A percentile compares a stretch with the other conserved stretches of the same genome.
phyloP scores from a whole-genome alignment of 2,797 vertebrate species.

The Florisuga fusca region DNA sequence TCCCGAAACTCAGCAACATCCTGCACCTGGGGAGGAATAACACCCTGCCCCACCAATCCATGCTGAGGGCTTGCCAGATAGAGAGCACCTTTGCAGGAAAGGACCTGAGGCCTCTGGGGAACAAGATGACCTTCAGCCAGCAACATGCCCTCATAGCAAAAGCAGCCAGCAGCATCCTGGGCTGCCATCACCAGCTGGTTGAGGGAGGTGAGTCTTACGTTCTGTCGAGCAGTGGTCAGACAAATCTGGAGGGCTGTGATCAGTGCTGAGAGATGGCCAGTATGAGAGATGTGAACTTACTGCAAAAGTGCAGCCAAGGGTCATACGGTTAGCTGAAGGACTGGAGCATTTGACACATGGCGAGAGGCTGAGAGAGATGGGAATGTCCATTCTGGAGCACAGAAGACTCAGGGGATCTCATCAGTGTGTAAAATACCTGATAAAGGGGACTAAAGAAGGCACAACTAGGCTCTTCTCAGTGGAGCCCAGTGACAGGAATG shows the following conservation, averaged over 20 bases:
- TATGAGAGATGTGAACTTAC: fast-evolving
- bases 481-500: too few relatives aligned
- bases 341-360: not conserved
- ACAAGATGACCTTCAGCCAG: not conserved
- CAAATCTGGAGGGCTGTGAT: not conserved
- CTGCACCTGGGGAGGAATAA: not conserved
- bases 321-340: not conserved
- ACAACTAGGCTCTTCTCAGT: too few relatives aligned
- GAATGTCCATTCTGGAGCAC: too few relatives aligned
- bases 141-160: fast-evolving
- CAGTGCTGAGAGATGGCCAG: too few relatives aligned
- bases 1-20: not conserved
- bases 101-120: not conserved
- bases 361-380: too few relatives aligned
- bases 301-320: not conserved
- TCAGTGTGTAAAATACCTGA: too few relatives aligned
- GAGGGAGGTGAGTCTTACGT: not conserved
- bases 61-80: not conserved
- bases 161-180: not conserved
- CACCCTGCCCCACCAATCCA: not conserved
- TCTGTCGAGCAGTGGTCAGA: not conserved
- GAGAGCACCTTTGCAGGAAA: not conserved
- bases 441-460: too few relatives aligned
- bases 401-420: too few relatives aligned
- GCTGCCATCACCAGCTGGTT: not conserved